Conservation (phyloP, 2,113 vertebrate genomes). For the Nannospalax galili region DNA sequence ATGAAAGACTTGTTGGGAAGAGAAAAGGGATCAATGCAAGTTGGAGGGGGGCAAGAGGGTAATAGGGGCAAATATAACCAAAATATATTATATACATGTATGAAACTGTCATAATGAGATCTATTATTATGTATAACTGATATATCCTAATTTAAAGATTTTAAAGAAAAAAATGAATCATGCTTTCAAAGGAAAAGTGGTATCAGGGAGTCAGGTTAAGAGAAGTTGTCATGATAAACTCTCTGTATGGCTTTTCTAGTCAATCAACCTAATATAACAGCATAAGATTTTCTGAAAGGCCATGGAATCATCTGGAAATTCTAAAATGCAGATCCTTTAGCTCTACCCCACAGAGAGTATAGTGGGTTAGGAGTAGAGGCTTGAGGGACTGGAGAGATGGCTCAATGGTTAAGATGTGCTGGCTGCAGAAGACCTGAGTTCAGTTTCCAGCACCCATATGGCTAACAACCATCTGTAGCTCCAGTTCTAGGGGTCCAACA, state of each 20-base stretch:
- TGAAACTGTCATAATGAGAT: background rate
- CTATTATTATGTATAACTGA: background rate
- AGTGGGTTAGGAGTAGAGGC: background rate
- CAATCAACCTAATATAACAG: background rate
- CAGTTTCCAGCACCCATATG: too few relatives aligned
- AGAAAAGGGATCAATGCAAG: background rate
- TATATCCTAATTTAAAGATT: background rate
- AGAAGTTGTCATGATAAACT: background rate
- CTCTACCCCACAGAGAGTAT: background rate
- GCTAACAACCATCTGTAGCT: too few relatives aligned
- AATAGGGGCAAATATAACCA: background rate
- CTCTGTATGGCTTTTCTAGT: background rate
- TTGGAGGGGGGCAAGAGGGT: background rate
- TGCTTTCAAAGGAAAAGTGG: background rate
- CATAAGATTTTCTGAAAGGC: background rate
- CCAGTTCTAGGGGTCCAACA: too few relatives aligned
- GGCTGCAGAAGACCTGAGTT: too few relatives aligned
- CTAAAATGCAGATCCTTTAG: constrained; percentile 35
- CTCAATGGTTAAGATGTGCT: too few relatives aligned
- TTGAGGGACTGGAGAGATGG: too few relatives aligned
- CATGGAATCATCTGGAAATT: background rate
- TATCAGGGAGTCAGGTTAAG: background rate
- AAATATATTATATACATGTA: background rate
- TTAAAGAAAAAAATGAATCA: background rate
- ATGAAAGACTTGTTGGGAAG: background rate